A percentile compares a stretch with the other conserved stretches of the same genome.
Conservation (phyloP, 2,888 invertebrate genomes). For the Kuschelorhynchus macadamiae region DNA sequence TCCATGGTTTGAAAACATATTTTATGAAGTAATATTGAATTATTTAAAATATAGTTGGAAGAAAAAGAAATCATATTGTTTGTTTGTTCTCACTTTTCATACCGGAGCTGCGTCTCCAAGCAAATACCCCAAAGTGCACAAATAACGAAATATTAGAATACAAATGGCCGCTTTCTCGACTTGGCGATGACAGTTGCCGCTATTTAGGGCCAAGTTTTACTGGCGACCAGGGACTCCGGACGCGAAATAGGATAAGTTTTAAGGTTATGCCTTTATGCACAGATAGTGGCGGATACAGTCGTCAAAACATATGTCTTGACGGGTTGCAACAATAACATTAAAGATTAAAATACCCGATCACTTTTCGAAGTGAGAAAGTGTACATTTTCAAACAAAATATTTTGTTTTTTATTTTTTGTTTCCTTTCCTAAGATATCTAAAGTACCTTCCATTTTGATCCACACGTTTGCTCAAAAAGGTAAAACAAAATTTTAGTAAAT, state of each 20-base stretch:
- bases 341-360: conserved; percentile 23
- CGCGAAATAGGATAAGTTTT: conserved; percentile 39
- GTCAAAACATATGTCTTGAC: conserved; percentile 43
- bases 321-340: conserved; percentile 26
- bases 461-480: too few relatives aligned
- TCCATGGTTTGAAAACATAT: too few relatives aligned
- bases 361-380: background rate
- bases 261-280: conserved; percentile 43
- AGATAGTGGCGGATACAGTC: conserved; percentile 40
- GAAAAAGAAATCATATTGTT: too few relatives aligned
- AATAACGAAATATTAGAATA: conserved; percentile 49
- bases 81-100: too few relatives aligned
- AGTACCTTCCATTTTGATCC: too few relatives aligned
- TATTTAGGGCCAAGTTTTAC: conserved; percentile 45
- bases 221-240: conserved; percentile 25
- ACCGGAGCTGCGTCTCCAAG: background rate
- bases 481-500: too few relatives aligned
- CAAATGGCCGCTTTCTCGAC: conserved; percentile 36
- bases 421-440: too few relatives aligned
- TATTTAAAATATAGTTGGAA: too few relatives aligned
- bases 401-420: too few relatives aligned
- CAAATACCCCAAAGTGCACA: conserved; percentile 29
- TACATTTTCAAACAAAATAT: too few relatives aligned
- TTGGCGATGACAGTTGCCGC: conserved; percentile 42
- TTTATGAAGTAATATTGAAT: too few relatives aligned